phyloP scores from a whole-genome alignment of 2,888 invertebrate species.

The Zhuqinia jingwanae region DNA sequence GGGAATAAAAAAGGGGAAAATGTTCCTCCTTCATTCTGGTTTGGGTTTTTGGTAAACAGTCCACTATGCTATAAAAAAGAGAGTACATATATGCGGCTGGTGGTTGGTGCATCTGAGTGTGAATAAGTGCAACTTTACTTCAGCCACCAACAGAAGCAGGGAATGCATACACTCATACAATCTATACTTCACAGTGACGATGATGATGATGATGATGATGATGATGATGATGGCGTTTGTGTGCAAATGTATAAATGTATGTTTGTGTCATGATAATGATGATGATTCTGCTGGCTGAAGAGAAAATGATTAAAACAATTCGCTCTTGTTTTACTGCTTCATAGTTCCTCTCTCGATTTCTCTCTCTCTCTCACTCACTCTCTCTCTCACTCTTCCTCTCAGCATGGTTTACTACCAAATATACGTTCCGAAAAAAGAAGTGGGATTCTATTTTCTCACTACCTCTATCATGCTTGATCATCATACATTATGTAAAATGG shows the following conservation, averaged over 20 bases:
- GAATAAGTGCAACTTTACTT: constrained; percentile 63
- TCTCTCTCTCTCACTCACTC: not conserved
- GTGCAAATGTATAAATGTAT: too few species aligned
- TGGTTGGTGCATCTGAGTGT: constrained; percentile 57
- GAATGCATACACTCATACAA: not conserved
- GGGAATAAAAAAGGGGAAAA: constrained; percentile 24
- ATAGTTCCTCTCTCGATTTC: not conserved
- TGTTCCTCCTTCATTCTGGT: not conserved
- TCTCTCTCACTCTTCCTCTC: not conserved
- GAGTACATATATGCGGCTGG: not conserved
- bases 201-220: not conserved
- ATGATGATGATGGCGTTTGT: not conserved
- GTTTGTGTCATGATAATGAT: too few species aligned
- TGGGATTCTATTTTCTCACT: too few species aligned
- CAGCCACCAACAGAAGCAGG: not conserved
- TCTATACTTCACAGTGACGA: not conserved
- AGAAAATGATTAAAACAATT: constrained; percentile 67
- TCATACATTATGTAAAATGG: not conserved
- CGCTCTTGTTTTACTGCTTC: constrained; percentile 29
- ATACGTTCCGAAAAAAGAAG: not conserved
- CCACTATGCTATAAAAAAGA: not conserved
- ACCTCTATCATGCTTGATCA: too few species aligned
- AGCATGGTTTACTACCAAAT: too few species aligned
- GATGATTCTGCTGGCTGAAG: constrained; percentile 2
- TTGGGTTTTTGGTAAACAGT: constrained; percentile 22